Conservation (phyloP, 92 coral and sea anemone species). For the Siderastrea siderea region DNA sequence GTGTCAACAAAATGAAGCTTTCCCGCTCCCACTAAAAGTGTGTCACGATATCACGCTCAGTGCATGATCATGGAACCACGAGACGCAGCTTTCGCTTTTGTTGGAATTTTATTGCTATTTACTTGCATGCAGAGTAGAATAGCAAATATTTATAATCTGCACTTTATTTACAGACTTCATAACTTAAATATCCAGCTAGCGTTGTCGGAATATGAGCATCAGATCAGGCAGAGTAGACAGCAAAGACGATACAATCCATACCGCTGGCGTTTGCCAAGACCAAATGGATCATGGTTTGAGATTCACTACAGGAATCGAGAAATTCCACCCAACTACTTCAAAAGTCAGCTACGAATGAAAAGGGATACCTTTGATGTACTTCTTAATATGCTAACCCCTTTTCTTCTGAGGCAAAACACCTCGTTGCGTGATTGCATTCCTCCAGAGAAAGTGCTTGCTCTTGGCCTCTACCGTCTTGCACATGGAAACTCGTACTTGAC, state of each 20-base stretch:
- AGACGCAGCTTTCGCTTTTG: slow-evolving; percentile 17
- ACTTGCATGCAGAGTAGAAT: slow-evolving; percentile 20
- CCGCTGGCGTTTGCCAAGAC: slow-evolving; percentile 37
- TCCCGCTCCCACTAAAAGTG: slow-evolving; percentile 29
- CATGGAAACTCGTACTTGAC: slow-evolving; percentile 19
- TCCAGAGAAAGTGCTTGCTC: slow-evolving; percentile 29
- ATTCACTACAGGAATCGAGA: slow-evolving; percentile 12
- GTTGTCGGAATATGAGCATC: slow-evolving; percentile 7
- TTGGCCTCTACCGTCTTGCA: slow-evolving; percentile 23
- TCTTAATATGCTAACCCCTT: slow-evolving; percentile 15
- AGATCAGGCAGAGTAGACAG: slow-evolving; percentile 20
- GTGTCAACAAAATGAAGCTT: slow-evolving; percentile 22
- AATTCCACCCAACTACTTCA: slow-evolving; percentile 15
- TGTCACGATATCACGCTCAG: slow-evolving; percentile 26
- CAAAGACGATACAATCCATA: slow-evolving; percentile 30
- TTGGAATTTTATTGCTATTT: slow-evolving; percentile 7
- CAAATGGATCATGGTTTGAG: slow-evolving; percentile 26
- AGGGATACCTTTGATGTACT: slow-evolving; percentile 30
- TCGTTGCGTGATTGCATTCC: slow-evolving; percentile 18
- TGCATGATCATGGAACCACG: slow-evolving; percentile 1
- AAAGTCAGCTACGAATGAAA: slow-evolving; percentile 11
- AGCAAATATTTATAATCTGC: neutral
- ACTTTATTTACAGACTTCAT: slow-evolving; percentile 24
- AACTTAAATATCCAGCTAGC: slow-evolving; percentile 22
- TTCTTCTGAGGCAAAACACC: slow-evolving; percentile 18